Evolutionary conservation across 2,113 vertebrate species (phyloP).

Genomic region (Tyto alba): DNA sequence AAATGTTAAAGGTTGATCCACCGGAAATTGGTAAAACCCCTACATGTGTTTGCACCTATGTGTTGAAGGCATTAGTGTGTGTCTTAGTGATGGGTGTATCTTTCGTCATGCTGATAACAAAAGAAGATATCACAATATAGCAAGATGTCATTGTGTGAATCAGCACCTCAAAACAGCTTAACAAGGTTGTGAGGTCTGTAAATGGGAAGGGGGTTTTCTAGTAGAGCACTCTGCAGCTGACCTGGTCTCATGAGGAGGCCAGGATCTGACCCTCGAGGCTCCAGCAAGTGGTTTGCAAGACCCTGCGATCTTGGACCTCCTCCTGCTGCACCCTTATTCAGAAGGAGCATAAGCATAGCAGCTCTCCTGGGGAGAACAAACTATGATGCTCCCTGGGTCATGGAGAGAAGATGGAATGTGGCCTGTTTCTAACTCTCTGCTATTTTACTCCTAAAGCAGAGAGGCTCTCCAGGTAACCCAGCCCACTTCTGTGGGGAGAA

Average conservation of each 20-base stretch:
- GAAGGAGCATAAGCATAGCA: not conserved
- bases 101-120: not conserved
- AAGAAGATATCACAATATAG: not conserved
- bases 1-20: not conserved
- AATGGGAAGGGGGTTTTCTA: not conserved
- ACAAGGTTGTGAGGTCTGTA: not conserved
- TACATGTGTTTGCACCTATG: not conserved
- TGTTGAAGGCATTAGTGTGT: not conserved
- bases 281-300: not conserved
- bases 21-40: not conserved
- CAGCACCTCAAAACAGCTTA: not conserved
- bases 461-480: not conserved
- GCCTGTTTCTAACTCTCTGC: not conserved
- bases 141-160: not conserved
- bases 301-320: not conserved
- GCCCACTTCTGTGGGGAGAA: not conserved
- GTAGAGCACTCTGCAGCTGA: not conserved
- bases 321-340: not conserved
- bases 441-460: not conserved
- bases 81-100: not conserved
- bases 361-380: not conserved
- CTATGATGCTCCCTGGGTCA: not conserved
- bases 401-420: not conserved
- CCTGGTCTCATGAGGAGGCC: not conserved
- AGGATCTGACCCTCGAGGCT: not conserved